Evolutionary conservation across 2,888 invertebrate species (phyloP).

Genomic region (Aporophyla nigra): DNA sequence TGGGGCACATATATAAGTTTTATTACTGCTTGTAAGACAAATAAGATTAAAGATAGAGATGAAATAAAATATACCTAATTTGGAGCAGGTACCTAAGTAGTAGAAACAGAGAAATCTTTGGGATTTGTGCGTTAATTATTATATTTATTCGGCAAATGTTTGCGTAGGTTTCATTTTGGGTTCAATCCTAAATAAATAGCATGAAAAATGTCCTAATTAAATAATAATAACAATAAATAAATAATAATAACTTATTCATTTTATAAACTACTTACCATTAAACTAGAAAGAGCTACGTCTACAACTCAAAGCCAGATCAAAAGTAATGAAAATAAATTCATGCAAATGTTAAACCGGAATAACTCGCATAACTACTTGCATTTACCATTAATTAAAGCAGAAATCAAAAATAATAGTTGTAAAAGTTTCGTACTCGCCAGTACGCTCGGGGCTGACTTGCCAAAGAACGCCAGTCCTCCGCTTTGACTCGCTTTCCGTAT

Average conservation of each 20-base stretch:
- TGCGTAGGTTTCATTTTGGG: neutral
- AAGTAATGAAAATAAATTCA: neutral
- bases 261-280: neutral
- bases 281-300: neutral
- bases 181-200: neutral
- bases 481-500: constrained; percentile 67
- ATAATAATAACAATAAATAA: neutral
- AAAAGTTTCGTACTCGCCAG: constrained; percentile 45
- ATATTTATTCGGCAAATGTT: neutral
- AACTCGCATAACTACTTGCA: constrained; percentile 30
- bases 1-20: constrained; percentile 26
- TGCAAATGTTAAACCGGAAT: constrained; percentile 13
- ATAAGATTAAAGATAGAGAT: constrained; percentile 22
- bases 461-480: constrained; percentile 64
- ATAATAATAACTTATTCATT: neutral
- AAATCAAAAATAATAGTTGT: constrained; percentile 43
- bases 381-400: constrained; percentile 31
- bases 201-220: neutral
- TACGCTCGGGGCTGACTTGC: constrained; percentile 58
- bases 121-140: neutral
- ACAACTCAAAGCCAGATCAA: neutral
- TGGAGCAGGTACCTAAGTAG: neutral
- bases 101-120: neutral
- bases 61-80: neutral
- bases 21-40: constrained; percentile 37